Conservation (phyloP, 2,797 vertebrate species). For the Poecilia velifera region DNA sequence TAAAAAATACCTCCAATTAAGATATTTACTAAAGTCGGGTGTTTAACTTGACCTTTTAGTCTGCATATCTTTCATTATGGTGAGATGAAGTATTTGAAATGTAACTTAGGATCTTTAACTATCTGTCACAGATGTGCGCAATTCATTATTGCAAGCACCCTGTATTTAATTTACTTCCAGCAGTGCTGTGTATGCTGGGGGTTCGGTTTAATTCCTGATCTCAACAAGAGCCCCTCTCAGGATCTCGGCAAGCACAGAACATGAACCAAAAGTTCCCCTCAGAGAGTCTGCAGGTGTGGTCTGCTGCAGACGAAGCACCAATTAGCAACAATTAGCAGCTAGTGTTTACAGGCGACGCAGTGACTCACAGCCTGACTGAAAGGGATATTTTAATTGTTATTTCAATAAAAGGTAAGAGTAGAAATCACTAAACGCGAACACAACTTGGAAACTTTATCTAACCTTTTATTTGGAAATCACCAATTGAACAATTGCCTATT, state of each 20-base stretch:
- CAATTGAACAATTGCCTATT: no score
- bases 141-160: slow-evolving; percentile 45
- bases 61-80: not conserved
- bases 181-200: slow-evolving; percentile 17
- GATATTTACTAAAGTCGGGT: not conserved
- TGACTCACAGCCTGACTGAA: slow-evolving; percentile 22
- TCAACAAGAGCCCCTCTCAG: slow-evolving; percentile 29
- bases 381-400: slow-evolving; percentile 33
- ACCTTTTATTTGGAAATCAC: not conserved
- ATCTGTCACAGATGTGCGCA: slow-evolving; percentile 16
- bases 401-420: slow-evolving; percentile 18
- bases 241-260: slow-evolving; percentile 40
- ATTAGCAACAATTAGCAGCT: slow-evolving; percentile 51
- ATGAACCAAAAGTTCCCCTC: slow-evolving; percentile 44
- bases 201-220: slow-evolving; percentile 49
- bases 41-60: not conserved
- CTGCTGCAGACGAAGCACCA: slow-evolving; percentile 39
- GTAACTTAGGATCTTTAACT: not conserved
- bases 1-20: slow-evolving; percentile 3
- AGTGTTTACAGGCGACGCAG: slow-evolving; percentile 36
- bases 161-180: slow-evolving; percentile 42
- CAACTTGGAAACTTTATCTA: no score
- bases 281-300: slow-evolving; percentile 33
- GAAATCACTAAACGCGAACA: not conserved
- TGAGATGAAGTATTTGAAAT: not conserved